A percentile compares a stretch with the other conserved stretches of the same genome.
phyloP scores from a whole-genome alignment of 2,888 invertebrate genomes.

The Hypercompe scribonia region DNA sequence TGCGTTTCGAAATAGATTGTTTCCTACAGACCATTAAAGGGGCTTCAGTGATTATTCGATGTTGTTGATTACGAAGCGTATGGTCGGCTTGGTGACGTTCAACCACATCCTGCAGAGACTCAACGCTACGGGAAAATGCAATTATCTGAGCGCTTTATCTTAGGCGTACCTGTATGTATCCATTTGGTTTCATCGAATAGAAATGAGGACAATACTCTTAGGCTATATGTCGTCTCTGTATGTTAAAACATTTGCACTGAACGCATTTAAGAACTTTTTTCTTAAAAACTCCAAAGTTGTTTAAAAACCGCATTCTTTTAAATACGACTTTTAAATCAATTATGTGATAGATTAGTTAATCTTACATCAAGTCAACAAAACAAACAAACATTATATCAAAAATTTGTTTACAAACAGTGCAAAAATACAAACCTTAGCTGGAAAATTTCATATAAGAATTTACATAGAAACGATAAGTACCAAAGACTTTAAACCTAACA shows the following conservation, averaged over 20 bases:
- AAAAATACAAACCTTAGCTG: not conserved
- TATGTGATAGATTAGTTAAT: not conserved
- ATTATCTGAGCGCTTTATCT: slow-evolving; percentile 40
- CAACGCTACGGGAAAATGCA: slow-evolving; percentile 37
- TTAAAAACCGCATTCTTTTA: not conserved
- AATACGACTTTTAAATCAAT: not conserved
- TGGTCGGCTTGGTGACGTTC: slow-evolving; percentile 20
- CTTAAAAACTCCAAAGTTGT: not conserved
- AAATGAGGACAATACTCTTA: slow-evolving; percentile 30
- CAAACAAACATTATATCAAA: not conserved
- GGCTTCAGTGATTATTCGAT: slow-evolving; percentile 23
- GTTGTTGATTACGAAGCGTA: slow-evolving; percentile 35
- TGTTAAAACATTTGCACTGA: not conserved
- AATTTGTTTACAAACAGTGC: not conserved
- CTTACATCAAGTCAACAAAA: not conserved
- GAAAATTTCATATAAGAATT: too few species aligned
- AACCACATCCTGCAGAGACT: slow-evolving; percentile 46
- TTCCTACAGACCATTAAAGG: slow-evolving; percentile 21
- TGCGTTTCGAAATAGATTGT: slow-evolving; percentile 11
- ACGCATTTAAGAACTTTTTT: not conserved
- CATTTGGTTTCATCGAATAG: slow-evolving; percentile 51
- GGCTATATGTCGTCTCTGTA: not conserved
- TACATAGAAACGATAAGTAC: too few species aligned
- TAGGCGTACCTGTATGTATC: slow-evolving; percentile 60
- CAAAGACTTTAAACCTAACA: not conserved